Percentiles rank a stretch among this genome's conserved stretches.
phyloP scores from a whole-genome alignment of 2,888 invertebrate genomes.

The Pachycephus smyrnensis region DNA sequence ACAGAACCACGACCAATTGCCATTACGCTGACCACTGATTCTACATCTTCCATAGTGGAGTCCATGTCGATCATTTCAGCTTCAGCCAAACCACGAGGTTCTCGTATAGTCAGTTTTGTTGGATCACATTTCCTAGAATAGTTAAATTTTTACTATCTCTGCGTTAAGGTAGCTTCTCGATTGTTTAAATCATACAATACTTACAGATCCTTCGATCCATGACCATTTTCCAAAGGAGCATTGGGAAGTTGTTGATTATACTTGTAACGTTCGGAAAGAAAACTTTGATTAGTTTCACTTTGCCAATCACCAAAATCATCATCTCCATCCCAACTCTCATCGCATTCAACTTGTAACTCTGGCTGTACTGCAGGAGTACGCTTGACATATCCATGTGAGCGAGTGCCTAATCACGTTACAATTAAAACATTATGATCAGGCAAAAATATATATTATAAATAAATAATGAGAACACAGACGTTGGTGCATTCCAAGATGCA shows the following conservation, averaged over 20 bases:
- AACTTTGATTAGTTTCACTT: background rate
- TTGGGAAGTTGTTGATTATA: background rate
- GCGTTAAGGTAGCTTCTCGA: background rate
- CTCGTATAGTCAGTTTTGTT: background rate
- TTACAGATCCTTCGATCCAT: background rate
- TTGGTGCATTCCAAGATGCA: constrained; percentile 29
- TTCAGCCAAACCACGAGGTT: constrained; percentile 24
- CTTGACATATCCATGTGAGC: background rate
- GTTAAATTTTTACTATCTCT: background rate
- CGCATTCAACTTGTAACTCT: constrained; percentile 31
- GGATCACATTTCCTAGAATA: background rate
- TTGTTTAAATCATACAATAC: background rate
- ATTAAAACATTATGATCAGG: background rate
- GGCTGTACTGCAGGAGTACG: constrained; percentile 18
- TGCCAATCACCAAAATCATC: background rate
- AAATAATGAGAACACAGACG: constrained; percentile 31
- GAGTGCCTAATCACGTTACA: background rate
- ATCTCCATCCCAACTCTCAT: constrained; percentile 50
- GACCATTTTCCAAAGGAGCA: background rate
- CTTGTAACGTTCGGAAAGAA: background rate
- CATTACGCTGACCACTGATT: constrained; percentile 28
- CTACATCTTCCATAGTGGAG: constrained; percentile 27
- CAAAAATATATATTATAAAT: constrained; percentile 3
- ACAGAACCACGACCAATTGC: constrained; percentile 25
- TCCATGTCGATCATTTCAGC: constrained; percentile 29